These are phyloP conservation scores for Mustela lutreola DNA, from an alignment of 2,113 vertebrate genomes.

Conservation along the genomic window DNA sequence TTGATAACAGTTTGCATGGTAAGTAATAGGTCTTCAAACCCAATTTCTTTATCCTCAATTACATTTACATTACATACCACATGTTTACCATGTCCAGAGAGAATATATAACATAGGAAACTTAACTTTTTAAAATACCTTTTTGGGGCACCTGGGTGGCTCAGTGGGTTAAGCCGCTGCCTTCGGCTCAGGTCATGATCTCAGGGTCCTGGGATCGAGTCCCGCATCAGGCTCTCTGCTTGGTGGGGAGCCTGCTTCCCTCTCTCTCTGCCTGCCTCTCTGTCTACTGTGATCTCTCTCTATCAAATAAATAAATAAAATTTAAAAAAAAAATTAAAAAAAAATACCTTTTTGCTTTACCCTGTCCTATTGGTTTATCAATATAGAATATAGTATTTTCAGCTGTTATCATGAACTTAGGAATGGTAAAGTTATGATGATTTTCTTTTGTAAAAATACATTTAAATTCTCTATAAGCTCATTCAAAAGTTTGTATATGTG, in stretches of 20 bases:
- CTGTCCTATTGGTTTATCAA: neutral
- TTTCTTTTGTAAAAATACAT: conserved; percentile 37
- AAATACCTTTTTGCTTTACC: neutral
- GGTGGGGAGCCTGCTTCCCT: too few relatives aligned
- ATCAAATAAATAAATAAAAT: too few relatives aligned
- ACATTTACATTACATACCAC: neutral
- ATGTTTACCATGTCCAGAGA: neutral
- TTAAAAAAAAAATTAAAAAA: neutral
- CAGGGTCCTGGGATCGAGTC: too few relatives aligned
- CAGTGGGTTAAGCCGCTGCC: too few relatives aligned
- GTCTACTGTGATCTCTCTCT: too few relatives aligned
- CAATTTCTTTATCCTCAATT: neutral
- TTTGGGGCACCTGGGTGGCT: neutral
- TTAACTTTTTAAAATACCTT: neutral
- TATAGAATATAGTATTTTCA: neutral
- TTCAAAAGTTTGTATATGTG: neutral
- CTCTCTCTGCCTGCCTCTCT: too few relatives aligned
- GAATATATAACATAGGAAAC: neutral
- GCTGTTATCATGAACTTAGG: conserved; percentile 2
- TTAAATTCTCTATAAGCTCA: neutral
- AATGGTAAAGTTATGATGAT: neutral
- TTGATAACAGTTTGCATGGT: conserved; percentile 91
- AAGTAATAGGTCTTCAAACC: conserved; percentile 65
- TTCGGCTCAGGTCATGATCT: too few relatives aligned
- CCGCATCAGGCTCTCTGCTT: too few relatives aligned